Evolutionary conservation across 2,888 invertebrate genomes (phyloP), one percentile per base, ranked within the genome.

Genomic region (Drosophila borborema): DNA sequence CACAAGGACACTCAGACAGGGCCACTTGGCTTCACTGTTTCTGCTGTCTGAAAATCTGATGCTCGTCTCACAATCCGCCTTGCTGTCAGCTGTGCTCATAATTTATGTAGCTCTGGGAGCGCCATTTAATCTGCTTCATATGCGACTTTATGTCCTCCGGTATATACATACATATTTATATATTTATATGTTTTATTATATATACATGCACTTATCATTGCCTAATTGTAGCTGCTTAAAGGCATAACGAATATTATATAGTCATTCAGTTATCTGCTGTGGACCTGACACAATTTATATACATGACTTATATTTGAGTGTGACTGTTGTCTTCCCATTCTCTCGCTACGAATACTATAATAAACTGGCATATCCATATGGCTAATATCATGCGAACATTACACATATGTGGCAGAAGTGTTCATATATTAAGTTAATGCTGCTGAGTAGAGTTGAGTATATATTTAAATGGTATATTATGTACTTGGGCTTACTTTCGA

Each of bases 61-160:
- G 14, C 66, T 64, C 64, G 58, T 61, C 69, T 56, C 54, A 56
- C 64, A 65, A 48, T 69, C 40, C 49, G 49, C 20, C 36, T 41
- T 54, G 64, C 64, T 54, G 61, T 60, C 74, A 71, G 65, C 70
- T 70, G 60, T 23, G 46, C 63, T 70, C 61, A 76, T 81, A 76
- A 81, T 81, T 81, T 81, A 81, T 81, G 73, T 74, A 53, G 41
- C 60, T 62, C 60, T 68, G 54, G 60, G 64, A 60, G 67, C 64
- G 46, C 49, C 61, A 65, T 68, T 78, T 81, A 78, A 72, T 78
- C 79, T 81, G 68, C 74, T 62, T 58, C 54, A 63, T 75, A 61
- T 78, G 51, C 64, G 82, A 74, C 73, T 78, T 76, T 69, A 76
- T 76, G 65, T 65, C 59, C 45, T 64, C 28, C 55, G 43, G 49